phyloP scores from a whole-genome alignment of 2,113 vertebrate species.

The Nesogale talazaci region DNA sequence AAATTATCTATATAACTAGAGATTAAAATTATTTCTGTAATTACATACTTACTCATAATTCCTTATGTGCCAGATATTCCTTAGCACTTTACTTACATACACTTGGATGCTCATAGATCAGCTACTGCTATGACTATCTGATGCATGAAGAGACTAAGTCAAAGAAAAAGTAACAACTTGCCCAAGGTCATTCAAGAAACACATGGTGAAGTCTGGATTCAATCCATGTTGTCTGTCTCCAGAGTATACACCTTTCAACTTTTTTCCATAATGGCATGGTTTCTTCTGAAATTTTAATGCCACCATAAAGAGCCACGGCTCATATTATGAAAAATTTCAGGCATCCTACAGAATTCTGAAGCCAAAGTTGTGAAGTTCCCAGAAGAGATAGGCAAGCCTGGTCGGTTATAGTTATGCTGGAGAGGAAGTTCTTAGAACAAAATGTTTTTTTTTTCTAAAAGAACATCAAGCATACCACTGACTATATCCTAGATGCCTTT shows the following conservation, averaged over 20 bases:
- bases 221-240: not conserved
- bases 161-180: not conserved
- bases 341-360: slow-evolving; percentile 35
- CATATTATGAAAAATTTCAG: not conserved
- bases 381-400: not conserved
- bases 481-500: not conserved
- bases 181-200: slow-evolving; percentile 43
- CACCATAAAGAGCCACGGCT: slow-evolving; percentile 5
- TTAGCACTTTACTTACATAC: not conserved
- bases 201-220: not conserved
- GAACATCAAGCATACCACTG: not conserved
- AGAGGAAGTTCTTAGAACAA: slow-evolving; percentile 21
- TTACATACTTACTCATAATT: not conserved
- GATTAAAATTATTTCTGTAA: slow-evolving; percentile 11
- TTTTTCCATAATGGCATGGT: slow-evolving; percentile 46
- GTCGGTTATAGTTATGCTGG: not conserved
- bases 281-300: slow-evolving; percentile 69
- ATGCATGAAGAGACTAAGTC: slow-evolving; percentile 31
- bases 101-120: not conserved
- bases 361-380: not conserved
- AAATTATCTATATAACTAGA: not conserved
- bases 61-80: not conserved
- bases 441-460: slow-evolving; percentile 13
- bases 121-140: not conserved
- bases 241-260: slow-evolving; percentile 17